phyloP scores from a whole-genome alignment of 2,888 invertebrate species.

The Brenthis ino region DNA sequence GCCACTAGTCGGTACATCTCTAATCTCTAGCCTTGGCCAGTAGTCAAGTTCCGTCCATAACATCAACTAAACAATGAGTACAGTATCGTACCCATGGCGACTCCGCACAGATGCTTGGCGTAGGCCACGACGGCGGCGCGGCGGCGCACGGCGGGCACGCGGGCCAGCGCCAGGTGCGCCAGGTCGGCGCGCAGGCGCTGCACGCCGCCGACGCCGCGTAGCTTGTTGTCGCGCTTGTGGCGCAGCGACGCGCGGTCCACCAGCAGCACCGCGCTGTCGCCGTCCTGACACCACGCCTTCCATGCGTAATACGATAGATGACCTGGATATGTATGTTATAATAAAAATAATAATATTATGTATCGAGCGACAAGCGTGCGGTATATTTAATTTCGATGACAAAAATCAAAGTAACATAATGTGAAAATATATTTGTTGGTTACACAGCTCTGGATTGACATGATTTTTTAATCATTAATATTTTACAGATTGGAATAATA shows the following conservation, averaged over 20 bases:
- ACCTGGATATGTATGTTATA: slow-evolving; percentile 65
- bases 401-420: not conserved
- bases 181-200: slow-evolving; percentile 91
- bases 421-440: too few relatives aligned
- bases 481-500: too few relatives aligned
- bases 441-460: too few relatives aligned
- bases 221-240: not conserved
- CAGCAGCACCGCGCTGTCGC: slow-evolving; percentile 58
- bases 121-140: slow-evolving; percentile 85
- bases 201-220: slow-evolving; percentile 50
- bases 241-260: not conserved
- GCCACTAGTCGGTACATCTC: too few relatives aligned
- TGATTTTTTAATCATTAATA: too few relatives aligned
- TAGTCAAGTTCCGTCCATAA: too few relatives aligned
- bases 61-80: too few relatives aligned
- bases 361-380: not conserved
- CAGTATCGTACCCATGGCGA: slow-evolving; percentile 86
- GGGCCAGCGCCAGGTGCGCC: slow-evolving; percentile 86
- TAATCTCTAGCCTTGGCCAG: too few relatives aligned
- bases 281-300: slow-evolving; percentile 75
- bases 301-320: slow-evolving; percentile 90
- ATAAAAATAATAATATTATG: not conserved
- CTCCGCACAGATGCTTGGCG: slow-evolving; percentile 95
- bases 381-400: too few relatives aligned
- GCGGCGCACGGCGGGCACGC: slow-evolving; percentile 60